phyloP scores from a whole-genome alignment of 2,113 vertebrate genomes.

The Rhagologus leucostigma region DNA sequence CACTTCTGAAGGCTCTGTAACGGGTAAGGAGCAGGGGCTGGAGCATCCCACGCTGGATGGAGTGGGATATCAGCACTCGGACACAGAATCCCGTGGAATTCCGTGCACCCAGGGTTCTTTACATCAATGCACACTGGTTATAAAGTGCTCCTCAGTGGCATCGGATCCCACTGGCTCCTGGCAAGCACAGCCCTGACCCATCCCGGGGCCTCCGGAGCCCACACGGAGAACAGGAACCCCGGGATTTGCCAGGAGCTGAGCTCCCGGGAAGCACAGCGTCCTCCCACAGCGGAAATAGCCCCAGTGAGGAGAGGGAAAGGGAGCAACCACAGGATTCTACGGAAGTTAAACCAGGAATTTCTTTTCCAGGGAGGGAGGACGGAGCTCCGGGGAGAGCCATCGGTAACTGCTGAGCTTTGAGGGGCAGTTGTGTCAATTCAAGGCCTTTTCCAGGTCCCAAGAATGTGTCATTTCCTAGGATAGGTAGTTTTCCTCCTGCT shows the following conservation, averaged over 20 bases:
- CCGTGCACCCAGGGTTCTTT: neutral
- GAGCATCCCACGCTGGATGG: neutral
- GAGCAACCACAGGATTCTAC: neutral
- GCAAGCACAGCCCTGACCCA: neutral
- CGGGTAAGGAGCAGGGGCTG: neutral
- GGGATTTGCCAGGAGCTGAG: neutral
- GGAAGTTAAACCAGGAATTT: neutral
- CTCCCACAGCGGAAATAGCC: neutral
- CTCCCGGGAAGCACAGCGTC: neutral
- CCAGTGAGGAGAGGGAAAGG: neutral
- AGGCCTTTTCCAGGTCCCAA: neutral
- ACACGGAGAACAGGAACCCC: rapidly evolving
- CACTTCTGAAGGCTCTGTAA: neutral
- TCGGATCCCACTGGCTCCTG: neutral
- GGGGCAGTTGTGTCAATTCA: neutral
- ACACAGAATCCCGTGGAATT: neutral
- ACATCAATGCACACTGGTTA: neutral
- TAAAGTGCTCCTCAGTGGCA: neutral
- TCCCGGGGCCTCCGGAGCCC: rapidly evolving
- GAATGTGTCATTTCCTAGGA: neutral
- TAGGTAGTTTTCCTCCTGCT: neutral
- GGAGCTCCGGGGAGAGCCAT: neutral
- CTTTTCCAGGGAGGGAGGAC: neutral
- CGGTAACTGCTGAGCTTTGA: neutral
- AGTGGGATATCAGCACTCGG: neutral